Conservation (phyloP, 2,888 invertebrate genomes). For the Anticlea derivata region DNA sequence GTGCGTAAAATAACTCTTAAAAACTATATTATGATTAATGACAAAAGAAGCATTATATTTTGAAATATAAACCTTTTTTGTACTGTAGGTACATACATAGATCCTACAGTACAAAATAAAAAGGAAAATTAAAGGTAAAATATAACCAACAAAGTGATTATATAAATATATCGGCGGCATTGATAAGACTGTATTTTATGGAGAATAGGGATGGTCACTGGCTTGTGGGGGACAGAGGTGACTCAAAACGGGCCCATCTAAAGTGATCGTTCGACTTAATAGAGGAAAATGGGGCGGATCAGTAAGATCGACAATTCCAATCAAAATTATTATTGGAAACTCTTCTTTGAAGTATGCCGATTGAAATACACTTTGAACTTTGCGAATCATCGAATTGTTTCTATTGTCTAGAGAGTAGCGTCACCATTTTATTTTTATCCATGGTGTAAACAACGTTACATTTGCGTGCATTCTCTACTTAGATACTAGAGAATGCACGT, state of each 20-base stretch:
- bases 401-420: too few species aligned
- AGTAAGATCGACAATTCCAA: not conserved
- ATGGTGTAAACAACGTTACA: too few species aligned
- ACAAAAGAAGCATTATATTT: too few species aligned
- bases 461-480: too few species aligned
- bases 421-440: too few species aligned
- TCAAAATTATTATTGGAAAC: not conserved
- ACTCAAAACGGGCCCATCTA: not conserved
- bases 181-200: not conserved
- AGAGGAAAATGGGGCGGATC: conserved; percentile 1
- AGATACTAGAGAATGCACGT: too few species aligned
- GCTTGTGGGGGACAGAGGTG: too few species aligned
- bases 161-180: not conserved
- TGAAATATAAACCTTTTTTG: too few species aligned
- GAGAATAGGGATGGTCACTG: conserved; percentile 10
- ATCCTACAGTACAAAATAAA: not conserved
- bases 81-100: too few species aligned
- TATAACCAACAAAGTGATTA: not conserved
- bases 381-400: too few species aligned
- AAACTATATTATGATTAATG: too few species aligned
- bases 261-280: not conserved
- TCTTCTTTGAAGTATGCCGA: not conserved
- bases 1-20: too few species aligned
- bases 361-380: not conserved
- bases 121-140: not conserved